Base-by-base conservation (phyloP, 2,888 invertebrate genomes). In the Drosophila tanythrix region DNA sequence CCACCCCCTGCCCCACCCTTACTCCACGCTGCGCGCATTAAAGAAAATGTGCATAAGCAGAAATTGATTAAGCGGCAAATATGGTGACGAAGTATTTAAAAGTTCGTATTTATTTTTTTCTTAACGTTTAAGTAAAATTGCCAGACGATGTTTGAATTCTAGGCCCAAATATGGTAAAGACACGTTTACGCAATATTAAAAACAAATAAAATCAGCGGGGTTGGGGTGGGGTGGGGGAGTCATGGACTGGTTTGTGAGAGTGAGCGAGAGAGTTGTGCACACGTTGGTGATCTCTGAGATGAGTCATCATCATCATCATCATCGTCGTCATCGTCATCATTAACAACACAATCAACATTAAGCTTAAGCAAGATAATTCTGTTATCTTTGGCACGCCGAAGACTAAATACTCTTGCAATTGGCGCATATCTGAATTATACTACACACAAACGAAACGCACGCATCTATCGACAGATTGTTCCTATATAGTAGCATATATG, bases 31-130 rank as follows among this genome's bases (percentile, higher is more conserved):
- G 0, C 1, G 0, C 1, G 10, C 58, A 57, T 48, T 40, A 21
- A 57, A 25, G 35, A 61, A 76, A 76, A 71, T 82, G 73, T 78
- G 86, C 87, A 83, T 82, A 84, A 82, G 70, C 82, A 70, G 61
- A 88, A 88, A 86, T 81, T 88, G 88, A 88, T 85, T 79, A 85
- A 82, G 77, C 86, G 73, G 75, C 83, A 88, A 89, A 89, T 90
- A 88, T 90, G 90, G 88, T 79, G 86, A 88, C 83, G 71, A 84
- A 79, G 74, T 86, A 77, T 77, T 83, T 77, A 71, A 79, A 85
- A 48, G 59, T 72, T 74, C 63, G 29, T 51, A 6, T 46, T 29
- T 60, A 31, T 50, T 15, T 38, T 31, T 57, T 40, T 43, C 56
- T 52, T 27, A 60, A 51, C 59, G 59, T 50, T 48, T 36, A 38